Conservation (phyloP, 2,113 vertebrate species). For the Cercocebus atys region DNA sequence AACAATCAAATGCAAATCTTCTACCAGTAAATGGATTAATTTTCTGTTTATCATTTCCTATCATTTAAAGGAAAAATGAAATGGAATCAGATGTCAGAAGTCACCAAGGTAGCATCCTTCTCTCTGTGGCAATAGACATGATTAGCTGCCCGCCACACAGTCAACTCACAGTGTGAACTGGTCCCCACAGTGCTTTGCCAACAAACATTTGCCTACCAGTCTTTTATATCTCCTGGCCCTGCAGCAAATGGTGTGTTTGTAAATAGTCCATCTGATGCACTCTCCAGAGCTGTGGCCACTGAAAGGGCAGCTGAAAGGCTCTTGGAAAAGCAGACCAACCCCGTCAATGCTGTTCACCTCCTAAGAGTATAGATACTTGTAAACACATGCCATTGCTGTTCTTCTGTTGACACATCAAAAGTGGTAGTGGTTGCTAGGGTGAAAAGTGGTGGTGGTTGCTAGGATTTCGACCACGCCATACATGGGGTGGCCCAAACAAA, state of each 20-base stretch:
- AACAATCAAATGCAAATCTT: slow-evolving; percentile 2
- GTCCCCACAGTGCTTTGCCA: no score
- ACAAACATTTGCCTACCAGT: no score
- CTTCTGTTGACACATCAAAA: neutral
- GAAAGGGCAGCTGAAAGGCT: neutral
- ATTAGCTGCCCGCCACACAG: neutral
- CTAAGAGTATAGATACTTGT: neutral
- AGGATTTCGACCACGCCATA: neutral
- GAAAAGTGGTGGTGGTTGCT: neutral
- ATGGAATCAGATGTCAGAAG: slow-evolving; percentile 25
- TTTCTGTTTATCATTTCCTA: slow-evolving; percentile 9
- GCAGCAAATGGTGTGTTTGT: neutral
- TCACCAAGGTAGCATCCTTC: neutral
- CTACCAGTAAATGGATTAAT: slow-evolving; percentile 16
- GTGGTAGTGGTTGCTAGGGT: no score
- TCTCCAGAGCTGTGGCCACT: neutral
- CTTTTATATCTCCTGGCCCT: neutral
- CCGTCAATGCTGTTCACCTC: neutral
- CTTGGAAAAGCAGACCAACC: neutral
- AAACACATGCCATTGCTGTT: neutral
- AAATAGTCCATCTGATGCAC: neutral
- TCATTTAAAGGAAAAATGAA: slow-evolving; percentile 34
- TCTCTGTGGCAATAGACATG: neutral
- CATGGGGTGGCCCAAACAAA: neutral
- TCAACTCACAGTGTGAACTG: neutral